Evolutionary conservation across 92 coral and sea anemone genomes (phyloP), one percentile per base, ranked within the genome.

Genomic region (Zoanthus gigantus): DNA sequence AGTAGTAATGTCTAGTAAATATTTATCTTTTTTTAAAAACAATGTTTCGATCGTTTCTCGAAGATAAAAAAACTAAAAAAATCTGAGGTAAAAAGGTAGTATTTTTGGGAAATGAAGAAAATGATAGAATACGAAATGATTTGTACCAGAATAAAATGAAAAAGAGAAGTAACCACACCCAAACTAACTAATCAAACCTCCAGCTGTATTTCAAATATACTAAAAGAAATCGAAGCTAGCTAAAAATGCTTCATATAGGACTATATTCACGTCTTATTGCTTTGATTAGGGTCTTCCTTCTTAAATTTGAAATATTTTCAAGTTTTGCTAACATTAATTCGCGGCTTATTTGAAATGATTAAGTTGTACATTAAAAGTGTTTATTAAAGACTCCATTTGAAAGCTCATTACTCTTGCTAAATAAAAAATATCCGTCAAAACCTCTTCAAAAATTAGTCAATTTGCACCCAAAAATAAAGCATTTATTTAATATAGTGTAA

Each of bases 401-500:
- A 66, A 66, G 57, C 48, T 65, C 61, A 81, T 81, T 81, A 81
- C 61, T 9, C 23, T 6, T 61, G 60, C 61, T 81, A 81, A 81
- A 66, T 81, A 73, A 81, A 58, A 63, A 44, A 81, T 81, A 81
- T 81, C 85, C 85, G 85, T 71, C 74, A 81, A 81, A 65, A 67
- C 16, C 53, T 47, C 75, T 6, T 34, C 58, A 13, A 67, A 29
- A 66, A n/a, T 30, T 46, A 66, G 71, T 81, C 85, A 81, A 61
- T 79, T 61, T 79, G 84, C 29, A 66, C 73, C 76, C 12, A 50
- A 50, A 81, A 65, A 65, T 81, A 66, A 34, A 11, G 60, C 61
- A 67, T 74, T 23, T 56, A 44, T 81, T 81, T 81, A 81, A 66
- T 81, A 81, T 81, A 81, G 61, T 81, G 46, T 66, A 44, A 28